Evolutionary conservation across 2,888 invertebrate species (phyloP).

Genomic region (Acleris sparsana): DNA sequence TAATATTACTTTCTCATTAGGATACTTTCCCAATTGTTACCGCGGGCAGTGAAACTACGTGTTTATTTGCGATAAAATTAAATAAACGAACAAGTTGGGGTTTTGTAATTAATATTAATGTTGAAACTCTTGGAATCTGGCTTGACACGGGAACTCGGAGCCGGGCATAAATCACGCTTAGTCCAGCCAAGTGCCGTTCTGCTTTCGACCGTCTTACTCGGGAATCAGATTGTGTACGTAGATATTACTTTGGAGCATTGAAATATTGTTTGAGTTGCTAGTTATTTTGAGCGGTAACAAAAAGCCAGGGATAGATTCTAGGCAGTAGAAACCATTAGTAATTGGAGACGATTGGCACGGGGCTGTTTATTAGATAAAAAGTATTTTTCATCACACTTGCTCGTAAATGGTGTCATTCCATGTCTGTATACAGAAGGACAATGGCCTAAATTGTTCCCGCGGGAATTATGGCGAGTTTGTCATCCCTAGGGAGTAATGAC

Average conservation of each 20-base stretch:
- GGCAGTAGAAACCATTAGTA: too few relatives aligned
- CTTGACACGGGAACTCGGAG: conserved; percentile 64
- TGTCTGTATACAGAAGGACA: too few relatives aligned
- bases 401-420: too few relatives aligned
- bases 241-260: conserved; percentile 7
- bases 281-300: not conserved
- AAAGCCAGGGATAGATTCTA: too few relatives aligned
- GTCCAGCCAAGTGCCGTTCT: conserved; percentile 53
- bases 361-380: too few relatives aligned
- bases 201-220: conserved; percentile 49
- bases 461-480: too few relatives aligned
- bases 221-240: conserved; percentile 19
- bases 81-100: conserved; percentile 69
- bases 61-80: conserved; percentile 61
- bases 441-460: too few relatives aligned
- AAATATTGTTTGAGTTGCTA: not conserved
- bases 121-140: conserved; percentile 67
- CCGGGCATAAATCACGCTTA: conserved; percentile 74
- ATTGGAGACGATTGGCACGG: too few relatives aligned
- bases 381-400: too few relatives aligned
- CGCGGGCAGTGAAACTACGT: conserved; percentile 34
- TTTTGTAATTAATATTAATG: conserved; percentile 77
- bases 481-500: too few relatives aligned
- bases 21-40: not conserved
- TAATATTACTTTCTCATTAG: too few relatives aligned